Conservation (phyloP, 2,797 vertebrate genomes). For the Coregonus sp. region DNA sequence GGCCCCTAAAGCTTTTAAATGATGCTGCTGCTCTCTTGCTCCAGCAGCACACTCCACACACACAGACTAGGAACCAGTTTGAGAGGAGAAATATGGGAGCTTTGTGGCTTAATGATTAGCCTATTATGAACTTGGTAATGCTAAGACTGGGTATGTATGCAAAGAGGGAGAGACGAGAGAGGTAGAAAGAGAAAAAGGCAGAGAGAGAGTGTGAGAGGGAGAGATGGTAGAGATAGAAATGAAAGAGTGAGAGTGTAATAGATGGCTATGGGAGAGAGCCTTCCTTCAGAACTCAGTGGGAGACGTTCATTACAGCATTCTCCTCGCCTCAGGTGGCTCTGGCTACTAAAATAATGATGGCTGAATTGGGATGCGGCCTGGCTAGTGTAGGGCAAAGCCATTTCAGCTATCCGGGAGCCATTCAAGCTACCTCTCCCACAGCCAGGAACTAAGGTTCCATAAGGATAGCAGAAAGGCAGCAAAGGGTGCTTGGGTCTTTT, state of each 20-base stretch:
- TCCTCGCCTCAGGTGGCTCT: conserved; percentile 49
- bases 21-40: conserved; percentile 25
- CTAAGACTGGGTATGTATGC: neutral
- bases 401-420: conserved; percentile 53
- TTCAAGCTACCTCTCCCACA: conserved; percentile 43
- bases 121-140: neutral
- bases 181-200: conserved; percentile 28
- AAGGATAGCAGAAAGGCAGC: conserved; percentile 46
- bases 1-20: conserved; percentile 24
- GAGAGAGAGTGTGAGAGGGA: conserved; percentile 32
- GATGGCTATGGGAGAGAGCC: conserved; percentile 16
- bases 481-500: conserved; percentile 53
- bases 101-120: neutral
- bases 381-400: conserved; percentile 60
- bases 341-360: conserved; percentile 66
- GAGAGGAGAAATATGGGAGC: neutral
- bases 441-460: conserved; percentile 14
- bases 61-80: conserved; percentile 21
- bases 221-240: conserved; percentile 44
- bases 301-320: conserved; percentile 66
- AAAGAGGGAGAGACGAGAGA: neutral
- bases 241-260: conserved; percentile 34
- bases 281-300: conserved; percentile 60
- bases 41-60: conserved; percentile 8
- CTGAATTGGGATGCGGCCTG: conserved; percentile 64